A percentile compares a stretch with the other conserved stretches of the same genome.
Conservation (phyloP, 1,140 invertebrate genomes). For the Pseudomyrmex sp. region DNA sequence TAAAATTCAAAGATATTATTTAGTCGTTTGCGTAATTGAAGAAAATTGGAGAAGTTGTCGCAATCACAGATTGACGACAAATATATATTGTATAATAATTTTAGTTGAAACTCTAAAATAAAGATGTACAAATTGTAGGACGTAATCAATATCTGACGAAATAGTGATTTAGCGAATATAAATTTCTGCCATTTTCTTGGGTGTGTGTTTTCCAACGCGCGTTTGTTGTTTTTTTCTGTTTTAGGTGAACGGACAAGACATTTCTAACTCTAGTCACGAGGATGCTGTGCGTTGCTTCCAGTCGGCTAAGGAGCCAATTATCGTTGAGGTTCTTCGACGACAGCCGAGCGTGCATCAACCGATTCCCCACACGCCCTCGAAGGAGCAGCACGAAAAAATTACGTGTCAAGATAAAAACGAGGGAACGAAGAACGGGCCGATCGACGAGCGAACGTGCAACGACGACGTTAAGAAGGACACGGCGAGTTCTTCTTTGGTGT, state of each 20-base stretch:
- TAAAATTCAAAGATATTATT: too few species aligned
- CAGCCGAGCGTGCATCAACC: constrained; percentile 75
- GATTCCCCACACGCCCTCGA: constrained; percentile 68
- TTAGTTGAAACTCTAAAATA: background rate
- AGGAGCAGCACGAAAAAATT: constrained; percentile 69
- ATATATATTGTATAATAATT: too few species aligned
- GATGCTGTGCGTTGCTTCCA: constrained; percentile 91
- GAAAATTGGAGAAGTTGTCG: too few species aligned
- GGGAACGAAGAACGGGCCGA: constrained; percentile 56
- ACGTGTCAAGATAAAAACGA: constrained; percentile 59
- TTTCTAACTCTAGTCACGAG: constrained; percentile 89
- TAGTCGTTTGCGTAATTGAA: too few species aligned
- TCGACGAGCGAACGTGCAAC: constrained; percentile 64
- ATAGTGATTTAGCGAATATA: too few species aligned
- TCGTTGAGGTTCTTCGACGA: constrained; percentile 89
- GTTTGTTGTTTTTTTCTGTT: constrained; percentile 45
- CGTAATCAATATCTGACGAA: too few species aligned
- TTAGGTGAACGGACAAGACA: constrained; percentile 91
- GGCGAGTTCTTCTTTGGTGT: constrained; percentile 76
- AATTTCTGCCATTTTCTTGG: too few species aligned
- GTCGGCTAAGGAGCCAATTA: constrained; percentile 89
- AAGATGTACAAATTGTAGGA: too few species aligned
- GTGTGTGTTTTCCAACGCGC: background rate
- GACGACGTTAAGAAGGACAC: constrained; percentile 52
- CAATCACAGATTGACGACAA: too few species aligned